A percentile compares a stretch with the other conserved stretches of the same genome.
These are phyloP conservation scores for Raja brachyura DNA, from an alignment of 2,113 vertebrate species.

Conservation along the genomic window DNA sequence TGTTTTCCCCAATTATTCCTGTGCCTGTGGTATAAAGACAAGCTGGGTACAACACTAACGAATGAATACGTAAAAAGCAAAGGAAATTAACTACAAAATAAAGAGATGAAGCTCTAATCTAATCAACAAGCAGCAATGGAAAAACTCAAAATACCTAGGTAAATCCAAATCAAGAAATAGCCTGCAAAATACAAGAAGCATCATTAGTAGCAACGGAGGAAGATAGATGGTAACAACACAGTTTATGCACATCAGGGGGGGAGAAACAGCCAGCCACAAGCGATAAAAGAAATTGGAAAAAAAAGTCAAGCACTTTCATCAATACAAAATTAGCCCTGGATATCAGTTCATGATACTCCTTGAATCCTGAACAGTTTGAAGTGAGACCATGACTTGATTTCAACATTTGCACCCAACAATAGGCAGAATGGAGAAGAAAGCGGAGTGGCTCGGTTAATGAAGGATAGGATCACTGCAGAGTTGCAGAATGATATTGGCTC, in stretches of 20 bases:
- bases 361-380: not conserved
- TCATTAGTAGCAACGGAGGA: constrained; percentile 60
- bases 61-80: constrained; percentile 54
- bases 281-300: not conserved
- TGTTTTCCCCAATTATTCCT: not conserved
- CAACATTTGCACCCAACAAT: not conserved
- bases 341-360: not conserved
- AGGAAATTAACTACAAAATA: not conserved
- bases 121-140: not conserved
- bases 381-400: too few species aligned
- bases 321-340: not conserved
- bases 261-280: constrained; percentile 47
- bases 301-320: not conserved
- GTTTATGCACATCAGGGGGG: constrained; percentile 50
- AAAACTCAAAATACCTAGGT: constrained; percentile 82
- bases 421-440: too few species aligned
- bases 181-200: constrained; percentile 75
- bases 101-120: not conserved
- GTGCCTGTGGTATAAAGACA: not conserved
- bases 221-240: constrained; percentile 48
- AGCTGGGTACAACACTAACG: constrained; percentile 41
- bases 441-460: too few species aligned
- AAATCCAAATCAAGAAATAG: constrained; percentile 98
- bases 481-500: too few species aligned
- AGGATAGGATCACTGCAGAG: too few species aligned